phyloP scores from a whole-genome alignment of 2,113 vertebrate species.

The Thermophis baileyi region DNA sequence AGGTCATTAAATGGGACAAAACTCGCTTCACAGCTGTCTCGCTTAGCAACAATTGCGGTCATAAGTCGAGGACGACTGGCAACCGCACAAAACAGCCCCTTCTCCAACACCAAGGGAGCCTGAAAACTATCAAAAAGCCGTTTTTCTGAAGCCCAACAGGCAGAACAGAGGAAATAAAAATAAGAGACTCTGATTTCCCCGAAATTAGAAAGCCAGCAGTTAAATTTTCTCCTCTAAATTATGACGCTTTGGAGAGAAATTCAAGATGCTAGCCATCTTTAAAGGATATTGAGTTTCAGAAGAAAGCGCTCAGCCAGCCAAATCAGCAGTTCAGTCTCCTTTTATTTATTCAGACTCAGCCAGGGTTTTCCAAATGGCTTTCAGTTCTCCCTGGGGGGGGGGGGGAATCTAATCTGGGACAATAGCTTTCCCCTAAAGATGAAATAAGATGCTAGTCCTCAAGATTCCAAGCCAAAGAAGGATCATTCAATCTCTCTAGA shows the following conservation, averaged over 20 bases:
- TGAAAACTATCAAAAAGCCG: background rate
- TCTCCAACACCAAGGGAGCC: too few species aligned
- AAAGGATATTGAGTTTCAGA: background rate
- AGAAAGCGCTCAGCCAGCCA: background rate
- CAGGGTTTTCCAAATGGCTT: background rate
- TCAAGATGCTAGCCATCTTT: background rate
- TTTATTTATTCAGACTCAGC: background rate
- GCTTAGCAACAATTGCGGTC: too few species aligned
- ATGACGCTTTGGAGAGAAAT: background rate
- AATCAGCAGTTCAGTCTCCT: background rate
- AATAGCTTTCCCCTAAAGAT: background rate
- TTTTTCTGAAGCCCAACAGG: background rate
- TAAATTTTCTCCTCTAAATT: background rate
- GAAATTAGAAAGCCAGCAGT: background rate
- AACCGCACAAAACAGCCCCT: too few species aligned
- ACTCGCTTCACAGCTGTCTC: too few species aligned
- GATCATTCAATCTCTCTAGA: background rate
- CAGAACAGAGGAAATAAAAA: background rate
- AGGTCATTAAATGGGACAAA: too few species aligned
- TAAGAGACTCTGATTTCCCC: background rate
- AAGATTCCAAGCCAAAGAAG: background rate
- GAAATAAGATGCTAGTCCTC: background rate
- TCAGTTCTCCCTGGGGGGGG: too few species aligned
- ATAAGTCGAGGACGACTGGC: too few species aligned
- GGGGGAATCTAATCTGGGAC: background rate